Base-by-base conservation (phyloP, 2,797 vertebrate species). In the Crenichthys baileyi region DNA sequence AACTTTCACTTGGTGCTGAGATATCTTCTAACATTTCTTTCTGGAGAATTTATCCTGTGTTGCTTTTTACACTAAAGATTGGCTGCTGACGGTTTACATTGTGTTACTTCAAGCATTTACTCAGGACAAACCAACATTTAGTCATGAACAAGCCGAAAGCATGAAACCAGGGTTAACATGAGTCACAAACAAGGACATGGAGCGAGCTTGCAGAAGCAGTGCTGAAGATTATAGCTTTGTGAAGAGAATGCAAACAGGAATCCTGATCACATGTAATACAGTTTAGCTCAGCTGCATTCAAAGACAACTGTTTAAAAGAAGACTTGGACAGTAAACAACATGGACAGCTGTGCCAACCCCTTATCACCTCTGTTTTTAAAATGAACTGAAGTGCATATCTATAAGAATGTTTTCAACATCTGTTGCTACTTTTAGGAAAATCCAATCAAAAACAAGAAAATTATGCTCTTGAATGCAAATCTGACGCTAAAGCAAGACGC, bases 401-500 rank as follows among this genome's bases (percentile, higher is more conserved):
- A 68, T 1, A 4, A 6, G 22, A 15, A 67, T 67, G 20, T 67
- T 8, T 61, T 20, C 29, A 60, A 61, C 31, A 31, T 18, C 15
- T 29, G 18, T 46, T 75, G 41, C 5, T 12, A 44, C 15, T 15
- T 3, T 9, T 36, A 12, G 12, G 16, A 77, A 1, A 16, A 16
- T 26, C 15, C 0, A 1, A 68, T 61, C 73, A 50, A 53, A 0
- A 16, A 60, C 75, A 80, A 24, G 1, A 18, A 41, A 26, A 20
- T 0, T 58, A 5, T 11, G 18, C 72, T 82, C 41, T 75, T 79
- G 67, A 86, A 88, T 70, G 76, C 56, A 89, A 39, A 81, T 46
- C 71, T 82, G 39, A 58, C 44, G 70, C 85, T 83, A 81, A 6
- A 79, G 79, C 84, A 86, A 86, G 82, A 83, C 78, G 71, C 63